Conservation (phyloP, 2,888 invertebrate genomes). For the Leptopilina drosophilae region DNA sequence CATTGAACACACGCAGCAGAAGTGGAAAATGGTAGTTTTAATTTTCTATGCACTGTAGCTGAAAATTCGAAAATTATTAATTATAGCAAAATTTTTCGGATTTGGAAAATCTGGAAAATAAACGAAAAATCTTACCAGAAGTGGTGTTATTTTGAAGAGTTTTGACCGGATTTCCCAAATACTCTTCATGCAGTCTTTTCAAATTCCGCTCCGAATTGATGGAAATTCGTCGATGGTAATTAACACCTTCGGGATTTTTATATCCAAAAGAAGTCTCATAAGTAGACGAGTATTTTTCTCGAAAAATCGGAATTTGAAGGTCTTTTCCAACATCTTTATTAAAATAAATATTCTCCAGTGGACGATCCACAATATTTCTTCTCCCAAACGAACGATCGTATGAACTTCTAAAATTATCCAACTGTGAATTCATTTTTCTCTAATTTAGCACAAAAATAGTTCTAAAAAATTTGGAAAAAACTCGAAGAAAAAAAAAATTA, state of each 20-base stretch:
- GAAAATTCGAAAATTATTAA: too few species aligned
- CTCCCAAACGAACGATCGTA: conserved; percentile 42
- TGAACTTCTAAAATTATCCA: conserved; percentile 49
- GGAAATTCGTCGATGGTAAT: conserved; percentile 49
- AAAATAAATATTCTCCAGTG: conserved; percentile 41
- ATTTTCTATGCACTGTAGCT: too few species aligned
- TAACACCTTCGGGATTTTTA: conserved; percentile 3
- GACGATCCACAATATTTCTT: conserved; percentile 14
- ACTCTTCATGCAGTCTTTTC: conserved; percentile 55
- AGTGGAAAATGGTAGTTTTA: too few species aligned
- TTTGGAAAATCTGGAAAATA: neutral
- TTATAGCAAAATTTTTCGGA: too few species aligned
- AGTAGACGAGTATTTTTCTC: neutral
- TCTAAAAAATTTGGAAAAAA: neutral
- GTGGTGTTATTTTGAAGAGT: conserved; percentile 47
- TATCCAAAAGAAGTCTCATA: neutral
- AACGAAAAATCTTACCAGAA: conserved; percentile 6
- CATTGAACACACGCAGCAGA: too few species aligned
- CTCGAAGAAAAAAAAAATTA: neutral
- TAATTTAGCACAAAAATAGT: neutral
- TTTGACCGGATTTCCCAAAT: conserved; percentile 49
- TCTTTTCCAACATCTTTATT: neutral
- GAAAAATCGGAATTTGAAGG: neutral
- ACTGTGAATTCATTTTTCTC: neutral
- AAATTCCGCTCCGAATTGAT: conserved; percentile 36